phyloP scores from a whole-genome alignment of 1,140 invertebrate species.

The Acromyrmex charruanus region DNA sequence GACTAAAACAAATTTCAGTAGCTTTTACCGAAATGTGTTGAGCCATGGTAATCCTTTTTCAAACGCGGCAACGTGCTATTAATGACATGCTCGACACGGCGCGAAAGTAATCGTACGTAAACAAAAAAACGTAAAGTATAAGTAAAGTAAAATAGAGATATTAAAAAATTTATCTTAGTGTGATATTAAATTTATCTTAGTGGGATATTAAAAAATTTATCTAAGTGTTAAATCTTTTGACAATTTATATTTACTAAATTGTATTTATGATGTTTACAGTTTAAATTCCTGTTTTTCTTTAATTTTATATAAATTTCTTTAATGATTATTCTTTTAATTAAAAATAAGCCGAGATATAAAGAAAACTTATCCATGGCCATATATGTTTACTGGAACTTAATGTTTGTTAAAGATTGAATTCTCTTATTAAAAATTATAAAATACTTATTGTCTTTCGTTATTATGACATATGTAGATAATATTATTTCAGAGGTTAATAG shows the following conservation, averaged over 20 bases:
- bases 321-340: conserved; percentile 1
- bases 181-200: background rate
- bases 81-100: background rate
- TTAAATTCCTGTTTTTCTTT: background rate
- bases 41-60: background rate
- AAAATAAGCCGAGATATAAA: background rate
- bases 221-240: background rate
- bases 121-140: background rate
- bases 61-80: background rate
- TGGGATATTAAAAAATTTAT: background rate
- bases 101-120: background rate
- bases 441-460: too few relatives aligned
- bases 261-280: background rate
- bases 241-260: background rate
- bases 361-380: background rate
- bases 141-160: background rate
- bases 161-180: background rate
- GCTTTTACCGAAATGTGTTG: conserved; percentile 14
- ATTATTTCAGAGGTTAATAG: background rate
- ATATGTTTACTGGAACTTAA: background rate
- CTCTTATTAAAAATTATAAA: background rate
- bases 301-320: background rate
- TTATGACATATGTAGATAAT: conserved; percentile 5
- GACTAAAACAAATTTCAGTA: conserved; percentile 41
- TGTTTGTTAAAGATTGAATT: background rate